Conservation (phyloP, 2,888 invertebrate species). For the Oligia fasciuncula region DNA sequence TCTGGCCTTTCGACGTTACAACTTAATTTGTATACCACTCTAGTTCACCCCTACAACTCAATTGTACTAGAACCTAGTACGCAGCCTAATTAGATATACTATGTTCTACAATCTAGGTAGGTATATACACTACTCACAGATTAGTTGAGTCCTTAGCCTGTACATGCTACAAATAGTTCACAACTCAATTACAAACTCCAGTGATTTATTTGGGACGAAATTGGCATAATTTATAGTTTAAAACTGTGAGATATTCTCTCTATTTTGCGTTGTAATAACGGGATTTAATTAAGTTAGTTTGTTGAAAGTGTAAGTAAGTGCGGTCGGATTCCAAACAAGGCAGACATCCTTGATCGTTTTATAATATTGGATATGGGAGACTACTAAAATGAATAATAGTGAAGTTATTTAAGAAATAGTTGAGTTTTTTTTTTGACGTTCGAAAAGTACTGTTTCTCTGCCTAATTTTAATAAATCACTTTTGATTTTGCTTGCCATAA, state of each 20-base stretch:
- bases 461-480: too few species aligned
- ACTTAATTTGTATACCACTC: slow-evolving; percentile 32
- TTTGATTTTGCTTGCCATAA: too few species aligned
- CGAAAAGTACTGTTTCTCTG: too few species aligned
- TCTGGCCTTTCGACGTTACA: slow-evolving; percentile 18
- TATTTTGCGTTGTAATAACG: slow-evolving; percentile 5
- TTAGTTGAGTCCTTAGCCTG: neutral
- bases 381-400: neutral
- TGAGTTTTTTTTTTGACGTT: too few species aligned
- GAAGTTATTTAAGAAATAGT: neutral
- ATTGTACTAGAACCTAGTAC: neutral
- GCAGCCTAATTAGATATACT: slow-evolving; percentile 14
- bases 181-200: slow-evolving; percentile 55
- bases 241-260: slow-evolving; percentile 9
- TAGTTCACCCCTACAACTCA: neutral
- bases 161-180: slow-evolving; percentile 38
- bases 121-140: neutral
- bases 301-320: slow-evolving; percentile 18
- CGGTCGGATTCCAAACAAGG: neutral
- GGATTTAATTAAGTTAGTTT: slow-evolving; percentile 49
- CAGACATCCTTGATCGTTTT: neutral
- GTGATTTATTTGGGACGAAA: slow-evolving; percentile 44
- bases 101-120: slow-evolving; percentile 5
- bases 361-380: neutral
- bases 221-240: slow-evolving; percentile 32